Evolutionary conservation across 2,888 invertebrate genomes (phyloP).

Genomic region (Athetis lepigone): DNA sequence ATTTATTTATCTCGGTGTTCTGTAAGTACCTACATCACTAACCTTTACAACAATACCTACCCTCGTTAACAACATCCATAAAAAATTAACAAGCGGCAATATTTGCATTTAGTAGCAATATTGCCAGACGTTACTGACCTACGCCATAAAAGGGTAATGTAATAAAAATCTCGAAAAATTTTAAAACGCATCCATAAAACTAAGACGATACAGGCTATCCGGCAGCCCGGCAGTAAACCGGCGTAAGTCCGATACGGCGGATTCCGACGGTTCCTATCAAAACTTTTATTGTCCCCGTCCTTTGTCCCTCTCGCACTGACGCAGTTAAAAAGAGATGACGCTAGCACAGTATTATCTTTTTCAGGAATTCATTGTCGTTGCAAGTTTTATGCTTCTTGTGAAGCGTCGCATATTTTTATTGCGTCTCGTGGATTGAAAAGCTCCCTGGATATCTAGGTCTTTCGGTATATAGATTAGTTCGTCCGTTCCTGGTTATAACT

Average conservation of each 20-base stretch:
- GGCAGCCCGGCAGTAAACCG: constrained; percentile 80
- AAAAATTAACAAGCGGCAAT: constrained; percentile 56
- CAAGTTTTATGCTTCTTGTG: constrained; percentile 85
- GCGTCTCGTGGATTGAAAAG: constrained; percentile 85
- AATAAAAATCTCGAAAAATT: constrained; percentile 81
- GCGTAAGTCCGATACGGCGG: constrained; percentile 86
- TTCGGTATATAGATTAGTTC: constrained; percentile 58
- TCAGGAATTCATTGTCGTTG: constrained; percentile 89
- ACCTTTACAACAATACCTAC: constrained; percentile 16
- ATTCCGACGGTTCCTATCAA: constrained; percentile 88
- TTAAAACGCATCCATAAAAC: constrained; percentile 83
- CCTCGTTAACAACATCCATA: constrained; percentile 43
- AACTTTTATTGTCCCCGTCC: constrained; percentile 86
- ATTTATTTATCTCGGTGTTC: not conserved
- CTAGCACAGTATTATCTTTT: constrained; percentile 85
- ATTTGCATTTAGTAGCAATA: constrained; percentile 67
- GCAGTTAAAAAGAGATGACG: constrained; percentile 83
- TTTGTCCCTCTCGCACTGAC: constrained; percentile 83
- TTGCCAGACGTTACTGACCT: constrained; percentile 63
- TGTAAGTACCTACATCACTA: not conserved
- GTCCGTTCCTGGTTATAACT: constrained; percentile 36
- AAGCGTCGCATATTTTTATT: constrained; percentile 89
- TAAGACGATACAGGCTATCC: constrained; percentile 79
- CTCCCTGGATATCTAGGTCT: constrained; percentile 70
- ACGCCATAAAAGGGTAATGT: constrained; percentile 70